These are phyloP conservation scores for Aeoliscus strigatus DNA, from an alignment of 2,797 vertebrate species.

Conservation along the genomic window DNA sequence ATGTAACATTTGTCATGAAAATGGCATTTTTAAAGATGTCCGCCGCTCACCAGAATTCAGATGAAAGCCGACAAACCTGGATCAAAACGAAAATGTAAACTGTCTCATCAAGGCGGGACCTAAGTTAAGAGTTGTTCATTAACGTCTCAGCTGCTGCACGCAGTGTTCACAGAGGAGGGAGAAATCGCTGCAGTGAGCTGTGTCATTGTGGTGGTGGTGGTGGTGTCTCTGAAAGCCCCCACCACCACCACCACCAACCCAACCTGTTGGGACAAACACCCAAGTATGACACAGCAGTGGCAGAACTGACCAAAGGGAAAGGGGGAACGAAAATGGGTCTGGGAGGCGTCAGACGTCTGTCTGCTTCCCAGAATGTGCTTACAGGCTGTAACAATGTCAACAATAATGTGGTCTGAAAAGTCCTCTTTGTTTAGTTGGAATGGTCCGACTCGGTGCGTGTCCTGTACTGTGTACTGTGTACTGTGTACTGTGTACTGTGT, in stretches of 20 bases:
- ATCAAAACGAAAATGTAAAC: too few relatives aligned
- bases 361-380: slow-evolving; percentile 20
- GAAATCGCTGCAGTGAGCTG: neutral
- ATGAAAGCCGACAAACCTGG: too few relatives aligned
- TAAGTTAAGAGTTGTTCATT: too few relatives aligned
- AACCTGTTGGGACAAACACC: slow-evolving; percentile 6
- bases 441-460: slow-evolving; percentile 3
- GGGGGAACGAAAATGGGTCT: neutral
- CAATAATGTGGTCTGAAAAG: slow-evolving; percentile 17
- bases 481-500: too few relatives aligned
- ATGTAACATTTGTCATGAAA: too few relatives aligned
- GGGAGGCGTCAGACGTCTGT: too few relatives aligned
- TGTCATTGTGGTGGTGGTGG: slow-evolving; percentile 11
- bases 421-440: slow-evolving; percentile 27
- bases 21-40: too few relatives aligned
- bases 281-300: slow-evolving; percentile 7
- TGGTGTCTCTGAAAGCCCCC: neutral
- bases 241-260: neutral
- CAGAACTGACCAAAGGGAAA: slow-evolving; percentile 2
- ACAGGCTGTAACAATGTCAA: slow-evolving; percentile 39
- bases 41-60: too few relatives aligned
- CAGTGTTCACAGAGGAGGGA: neutral
- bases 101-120: too few relatives aligned
- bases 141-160: too few relatives aligned
- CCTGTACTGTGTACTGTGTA: too few relatives aligned